Evolutionary conservation across 2,888 invertebrate species (phyloP), one percentile per base, ranked within the genome.

Genomic region (Meta bourneti): DNA sequence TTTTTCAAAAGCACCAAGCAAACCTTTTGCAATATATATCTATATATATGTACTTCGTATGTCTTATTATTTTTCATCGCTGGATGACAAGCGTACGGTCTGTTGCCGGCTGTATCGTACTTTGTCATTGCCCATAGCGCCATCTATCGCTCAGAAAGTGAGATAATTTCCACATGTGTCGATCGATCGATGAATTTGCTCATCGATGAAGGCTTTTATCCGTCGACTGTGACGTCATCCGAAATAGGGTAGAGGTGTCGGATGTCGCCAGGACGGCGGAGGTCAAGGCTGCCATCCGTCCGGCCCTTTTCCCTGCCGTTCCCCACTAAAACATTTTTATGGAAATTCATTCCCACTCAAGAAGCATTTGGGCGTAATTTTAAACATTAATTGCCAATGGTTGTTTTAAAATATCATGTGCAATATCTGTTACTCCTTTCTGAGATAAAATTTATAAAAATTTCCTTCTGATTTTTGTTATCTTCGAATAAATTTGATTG

Each of bases 161-260:
- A 88, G 61, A 48, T 72, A 88, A 80, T 80, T 88, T 80, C 19
- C 80, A 52, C 80, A 81, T 74, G 61, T 86, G 86, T 85, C 75
- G 74, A 87, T 91, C 91, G 87, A 87, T 91, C 71, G 70, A 87
- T 91, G 77, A 61, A 79, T 79, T 82, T 70, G 91, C 86, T 89
- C 91, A 91, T 91, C 91, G 91, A 91, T 91, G 91, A 91, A 77
- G 82, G 91, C 86, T 91, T 91, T 91, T 91, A 86, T 86, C 85
- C 91, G 20, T 51, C 80, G 80, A 51, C 75, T 84, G 82, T 91
- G 91, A 91, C 91, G 91, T 91, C 91, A 91, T 49, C 74, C 52
- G 71, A 81, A 51, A 72, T 87, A 79, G 81, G 82, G 91, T 91
- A 91, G 91, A 91, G 91, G 91, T 91, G 91, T 91, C 91, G 86